These are phyloP conservation scores for Nettapus auritus DNA, from an alignment of 2,113 vertebrate genomes.

Conservation along the genomic window DNA sequence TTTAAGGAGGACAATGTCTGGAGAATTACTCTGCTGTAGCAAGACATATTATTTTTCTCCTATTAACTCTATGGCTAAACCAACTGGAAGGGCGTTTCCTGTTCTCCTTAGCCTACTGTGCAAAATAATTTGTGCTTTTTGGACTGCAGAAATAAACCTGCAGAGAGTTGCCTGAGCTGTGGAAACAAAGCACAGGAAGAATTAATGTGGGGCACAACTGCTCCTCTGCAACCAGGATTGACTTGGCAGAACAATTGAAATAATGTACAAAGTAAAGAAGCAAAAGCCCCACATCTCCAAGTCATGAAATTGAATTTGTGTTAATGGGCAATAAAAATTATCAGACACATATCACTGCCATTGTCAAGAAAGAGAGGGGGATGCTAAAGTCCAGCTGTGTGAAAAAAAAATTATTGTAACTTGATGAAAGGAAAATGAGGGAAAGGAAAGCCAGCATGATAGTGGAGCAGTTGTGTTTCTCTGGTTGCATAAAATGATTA, in stretches of 20 bases:
- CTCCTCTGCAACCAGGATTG: neutral
- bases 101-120: neutral
- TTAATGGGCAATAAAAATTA: neutral
- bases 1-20: neutral
- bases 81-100: neutral
- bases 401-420: neutral
- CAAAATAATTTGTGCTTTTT: neutral
- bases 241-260: neutral
- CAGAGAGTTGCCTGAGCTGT: neutral
- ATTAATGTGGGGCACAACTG: neutral
- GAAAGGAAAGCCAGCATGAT: neutral
- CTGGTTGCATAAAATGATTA: neutral
- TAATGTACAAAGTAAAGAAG: neutral
- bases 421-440: neutral
- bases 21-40: neutral
- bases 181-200: neutral
- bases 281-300: neutral
- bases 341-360: neutral
- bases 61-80: neutral
- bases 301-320: neutral
- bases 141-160: neutral
- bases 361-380: neutral
- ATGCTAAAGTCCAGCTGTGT: neutral
- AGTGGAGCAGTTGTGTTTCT: neutral
- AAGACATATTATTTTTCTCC: neutral